Base-by-base conservation (phyloP, 2,113 vertebrate genomes). In the Phyllopteryx taeniolatus region DNA sequence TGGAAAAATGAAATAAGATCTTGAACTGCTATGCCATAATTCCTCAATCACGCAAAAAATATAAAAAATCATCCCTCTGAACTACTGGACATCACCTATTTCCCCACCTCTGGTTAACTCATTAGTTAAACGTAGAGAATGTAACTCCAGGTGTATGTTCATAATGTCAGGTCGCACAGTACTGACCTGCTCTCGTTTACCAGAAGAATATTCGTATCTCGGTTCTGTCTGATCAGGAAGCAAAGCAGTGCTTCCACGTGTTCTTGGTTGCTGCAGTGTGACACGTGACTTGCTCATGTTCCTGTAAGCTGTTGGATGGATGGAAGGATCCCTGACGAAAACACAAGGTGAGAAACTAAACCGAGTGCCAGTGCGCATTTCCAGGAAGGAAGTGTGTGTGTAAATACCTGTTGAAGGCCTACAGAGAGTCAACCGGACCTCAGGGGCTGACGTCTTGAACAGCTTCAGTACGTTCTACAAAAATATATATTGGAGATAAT, bases 381-480 rank as follows among this genome's bases (percentile, higher is more conserved):
- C 57, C 62, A 13, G 42, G 42, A 12, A 6, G 17, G 31, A 68
- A 46, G 5, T 51, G 27, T 33, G 27, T 33, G 33, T 59, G 35
- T 49, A 22, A 70, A 43, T 72, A 81, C 94, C 95, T 82, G 88
- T 85, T 39, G 88, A 80, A 70, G 95, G 95, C 49, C 91, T 91
- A 83, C 94, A 95, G 7, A 96, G 91, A 1, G 91, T 89, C 42
- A 98, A 87, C 0, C 78, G 90, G 31, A 98, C 95, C 35, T 95
- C 93, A 27, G 84, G 71, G 33, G 93, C 91, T 9, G 94, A 89
- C 15, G 85, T 92, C 84, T 92, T 92, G 68, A 98, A 83, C 53
- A 96, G 84, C 75, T 93, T 92, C 5, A 96, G 86, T 68, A 97
- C 95, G 47, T 91, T 93, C 96, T 98, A 65, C 71, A 70, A 61